Evolutionary conservation across 2,888 invertebrate genomes (phyloP).

Genomic region (Napeogenes sylphis): DNA sequence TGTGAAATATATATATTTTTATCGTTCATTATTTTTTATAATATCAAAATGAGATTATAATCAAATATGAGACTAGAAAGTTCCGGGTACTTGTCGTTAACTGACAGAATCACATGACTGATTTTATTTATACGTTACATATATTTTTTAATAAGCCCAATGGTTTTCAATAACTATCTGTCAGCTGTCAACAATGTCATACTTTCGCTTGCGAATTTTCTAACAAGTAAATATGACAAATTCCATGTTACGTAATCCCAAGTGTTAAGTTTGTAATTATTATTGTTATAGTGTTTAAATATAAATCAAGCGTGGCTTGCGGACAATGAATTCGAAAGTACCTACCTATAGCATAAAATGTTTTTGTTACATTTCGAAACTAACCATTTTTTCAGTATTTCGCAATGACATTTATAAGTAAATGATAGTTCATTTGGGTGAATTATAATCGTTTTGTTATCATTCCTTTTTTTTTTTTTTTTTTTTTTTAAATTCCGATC

Average conservation of each 20-base stretch:
- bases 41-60: conserved; percentile 1
- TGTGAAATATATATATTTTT: neutral
- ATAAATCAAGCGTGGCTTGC: conserved; percentile 49
- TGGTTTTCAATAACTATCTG: conserved; percentile 26
- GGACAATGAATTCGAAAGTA: conserved; percentile 19
- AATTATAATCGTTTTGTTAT: too few species aligned
- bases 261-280: conserved; percentile 62
- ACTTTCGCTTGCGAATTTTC: conserved; percentile 71
- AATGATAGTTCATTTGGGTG: too few species aligned
- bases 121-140: conserved; percentile 22
- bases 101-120: conserved; percentile 21
- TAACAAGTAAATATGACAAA: conserved; percentile 38
- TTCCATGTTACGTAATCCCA: conserved; percentile 26
- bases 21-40: neutral
- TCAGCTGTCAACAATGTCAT: conserved; percentile 20
- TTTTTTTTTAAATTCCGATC: too few species aligned
- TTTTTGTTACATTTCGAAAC: conserved; percentile 4
- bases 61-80: conserved; percentile 23
- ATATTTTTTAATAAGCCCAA: conserved; percentile 23
- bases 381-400: neutral
- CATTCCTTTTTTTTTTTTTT: too few species aligned
- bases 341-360: neutral
- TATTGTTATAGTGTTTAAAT: conserved; percentile 65
- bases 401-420: neutral
- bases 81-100: conserved; percentile 18